A percentile compares a stretch with the other conserved stretches of the same genome.
phyloP scores from a whole-genome alignment of 2,888 invertebrate genomes.

The Trissolcus brochymenae region DNA sequence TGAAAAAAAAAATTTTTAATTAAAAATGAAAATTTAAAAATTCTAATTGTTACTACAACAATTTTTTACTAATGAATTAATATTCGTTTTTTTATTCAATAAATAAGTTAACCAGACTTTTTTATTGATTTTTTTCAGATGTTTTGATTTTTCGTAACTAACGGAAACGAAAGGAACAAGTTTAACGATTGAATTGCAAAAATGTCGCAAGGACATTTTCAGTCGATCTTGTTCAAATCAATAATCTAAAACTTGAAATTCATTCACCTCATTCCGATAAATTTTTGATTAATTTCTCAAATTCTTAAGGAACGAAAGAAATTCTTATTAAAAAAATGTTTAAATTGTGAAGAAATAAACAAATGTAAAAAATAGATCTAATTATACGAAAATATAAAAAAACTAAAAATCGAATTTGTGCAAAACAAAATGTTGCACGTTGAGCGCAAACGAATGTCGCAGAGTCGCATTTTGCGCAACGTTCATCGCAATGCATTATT shows the following conservation, averaged over 20 bases:
- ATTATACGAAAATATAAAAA: no score
- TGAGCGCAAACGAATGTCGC: conserved; percentile 2
- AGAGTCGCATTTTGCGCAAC: conserved; percentile 23
- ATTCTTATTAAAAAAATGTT: no score
- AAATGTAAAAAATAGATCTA: no score
- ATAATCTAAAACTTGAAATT: no score
- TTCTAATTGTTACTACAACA: no score
- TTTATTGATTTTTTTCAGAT: not conserved
- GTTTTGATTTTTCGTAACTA: not conserved
- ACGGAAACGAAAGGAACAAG: conserved; percentile 5
- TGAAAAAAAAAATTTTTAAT: no score
- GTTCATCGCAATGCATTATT: conserved; percentile 30
- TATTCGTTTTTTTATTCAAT: not conserved
- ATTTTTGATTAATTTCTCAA: no score
- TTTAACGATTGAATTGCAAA: conserved; percentile 6
- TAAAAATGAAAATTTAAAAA: no score
- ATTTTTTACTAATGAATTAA: no score
- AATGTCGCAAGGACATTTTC: conserved; percentile 17
- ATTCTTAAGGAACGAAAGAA: not conserved
- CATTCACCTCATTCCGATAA: no score
- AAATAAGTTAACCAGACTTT: not conserved
- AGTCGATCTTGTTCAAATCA: not conserved
- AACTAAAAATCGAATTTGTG: not conserved
- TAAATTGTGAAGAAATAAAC: no score
- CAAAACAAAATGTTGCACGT: not conserved